Base-by-base conservation (phyloP, 2,797 vertebrate genomes). In the Columba guinea region DNA sequence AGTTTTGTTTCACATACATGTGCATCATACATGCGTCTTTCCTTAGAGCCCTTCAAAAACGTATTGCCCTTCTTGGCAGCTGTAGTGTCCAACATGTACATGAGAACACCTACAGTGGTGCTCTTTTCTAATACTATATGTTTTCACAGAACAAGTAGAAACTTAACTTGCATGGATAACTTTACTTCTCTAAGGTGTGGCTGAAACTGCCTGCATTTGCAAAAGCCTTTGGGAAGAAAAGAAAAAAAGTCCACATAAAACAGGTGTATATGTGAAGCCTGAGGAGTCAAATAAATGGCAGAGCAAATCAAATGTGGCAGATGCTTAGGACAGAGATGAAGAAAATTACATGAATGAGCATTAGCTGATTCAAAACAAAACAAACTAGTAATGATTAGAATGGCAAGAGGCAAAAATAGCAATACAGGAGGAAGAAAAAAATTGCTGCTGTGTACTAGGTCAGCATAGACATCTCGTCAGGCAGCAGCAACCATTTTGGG, bases 371-470 rank as follows among this genome's bases (percentile, higher is more conserved):
- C 1, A 6, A 51, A 85, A 68, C 58, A 39, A 39, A 10, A 46
- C 5, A 48, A 24, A 0, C 37, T 62, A 27, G 4, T n/a, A 34
- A 51, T 30, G 4, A 84, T 62, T 20, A 77, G 53, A 84, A 85
- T 16, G 56, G 10, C 24, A 78, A 92, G 53, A 67, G 56, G 21
- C 16, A 78, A 89, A 96, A 89, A 67, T 19, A 88, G 18, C 14
- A 71, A 27, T 9, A 17, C 11, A 80, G 20, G 22, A 90, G 34
- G 35, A 13, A 85, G 46, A 90, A 92, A 70, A 78, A 77, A 82
- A 62, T 26, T 16, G 28, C 51, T 90, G 39, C 34, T 78, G 60
- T 4, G 0, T 63, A 34, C 62, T 92, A 44, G 55, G 48, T 84
- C 73, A 88, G 35, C 59, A 71, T 11, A 62, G 35, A 22, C 41